Base-by-base conservation (phyloP, 2,113 vertebrate species). In the Probosciger aterrimus region DNA sequence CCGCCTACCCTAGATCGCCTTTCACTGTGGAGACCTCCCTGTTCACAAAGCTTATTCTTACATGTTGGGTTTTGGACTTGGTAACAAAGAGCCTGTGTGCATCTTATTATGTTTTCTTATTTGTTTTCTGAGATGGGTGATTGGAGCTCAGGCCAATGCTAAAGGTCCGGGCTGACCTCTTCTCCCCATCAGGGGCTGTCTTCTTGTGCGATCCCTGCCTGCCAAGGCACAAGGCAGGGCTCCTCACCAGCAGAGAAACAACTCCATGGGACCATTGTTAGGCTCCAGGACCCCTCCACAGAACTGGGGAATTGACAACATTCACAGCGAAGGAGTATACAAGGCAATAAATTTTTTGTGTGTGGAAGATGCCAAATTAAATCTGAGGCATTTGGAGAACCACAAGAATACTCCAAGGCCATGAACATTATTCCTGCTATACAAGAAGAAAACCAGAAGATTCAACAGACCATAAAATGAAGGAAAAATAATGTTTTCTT, bases 391-490 rank as follows among this genome's bases (percentile, higher is more conserved):
- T 95, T 95, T 95, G 62, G 83, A 94, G 94, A 94, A 91, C 95
- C 92, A 82, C 91, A 89, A 94, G 81, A 95, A 91, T 97, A 94
- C 77, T 95, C 83, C 74, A 87, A 93, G 86, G 78, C 92, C 67
- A 89, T 69, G 59, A 70, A 85, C 49, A 79, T 93, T 94, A 94
- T 94, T 94, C 53, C 93, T 94, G 62, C 92, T 82, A 79, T 62
- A 96, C 69, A 84, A 92, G 49, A 93, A 96, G 95, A 87, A 96
- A 96, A 96, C 79, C 74, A 96, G 95, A 96, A 93, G 77, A 96
- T 93, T 96, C 94, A 96, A 59, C 88, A 94, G 96, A 92, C 96
- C 95, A 96, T 97, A 96, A 97, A 96, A 97, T 92, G 77, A 97
- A 97, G 81, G 83, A 57, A 76, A 97, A 97, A 92, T 95, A 52